Conservation (phyloP, 2,888 invertebrate species). For the Danaus chrysippus region DNA sequence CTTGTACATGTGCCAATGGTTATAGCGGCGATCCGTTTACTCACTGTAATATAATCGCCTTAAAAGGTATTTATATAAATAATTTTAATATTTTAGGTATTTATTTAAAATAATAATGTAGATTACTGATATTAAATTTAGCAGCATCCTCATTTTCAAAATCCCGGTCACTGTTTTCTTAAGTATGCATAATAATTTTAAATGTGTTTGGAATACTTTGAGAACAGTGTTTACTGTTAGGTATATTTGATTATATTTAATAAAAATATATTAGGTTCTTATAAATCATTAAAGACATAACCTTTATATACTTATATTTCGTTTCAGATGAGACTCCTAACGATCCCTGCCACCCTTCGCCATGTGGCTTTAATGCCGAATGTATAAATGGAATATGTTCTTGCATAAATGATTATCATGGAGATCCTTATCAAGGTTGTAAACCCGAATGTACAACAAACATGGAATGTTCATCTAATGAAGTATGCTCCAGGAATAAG, state of each 20-base stretch:
- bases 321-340: constrained; percentile 58
- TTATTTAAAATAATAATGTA: too few species aligned
- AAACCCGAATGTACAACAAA: constrained; percentile 88
- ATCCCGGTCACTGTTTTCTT: too few species aligned
- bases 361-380: constrained; percentile 83
- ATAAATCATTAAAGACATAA: constrained; percentile 9
- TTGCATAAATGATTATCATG: constrained; percentile 85
- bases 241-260: not conserved
- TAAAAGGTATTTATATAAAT: too few species aligned
- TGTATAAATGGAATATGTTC: constrained; percentile 83
- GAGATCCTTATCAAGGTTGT: constrained; percentile 86
- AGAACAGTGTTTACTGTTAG: too few species aligned
- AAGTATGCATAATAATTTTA: too few species aligned
- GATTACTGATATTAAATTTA: too few species aligned
- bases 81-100: too few species aligned
- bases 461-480: constrained; percentile 83
- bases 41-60: constrained; percentile 70
- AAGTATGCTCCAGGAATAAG: constrained; percentile 85
- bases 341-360: constrained; percentile 86
- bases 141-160: too few species aligned
- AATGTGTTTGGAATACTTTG: too few species aligned
- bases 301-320: constrained; percentile 2
- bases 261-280: constrained; percentile 20
- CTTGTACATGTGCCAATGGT: constrained; percentile 83
- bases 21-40: constrained; percentile 89